These are phyloP conservation scores for Leucozona laternaria DNA, from an alignment of 2,888 invertebrate species.

Conservation along the genomic window DNA sequence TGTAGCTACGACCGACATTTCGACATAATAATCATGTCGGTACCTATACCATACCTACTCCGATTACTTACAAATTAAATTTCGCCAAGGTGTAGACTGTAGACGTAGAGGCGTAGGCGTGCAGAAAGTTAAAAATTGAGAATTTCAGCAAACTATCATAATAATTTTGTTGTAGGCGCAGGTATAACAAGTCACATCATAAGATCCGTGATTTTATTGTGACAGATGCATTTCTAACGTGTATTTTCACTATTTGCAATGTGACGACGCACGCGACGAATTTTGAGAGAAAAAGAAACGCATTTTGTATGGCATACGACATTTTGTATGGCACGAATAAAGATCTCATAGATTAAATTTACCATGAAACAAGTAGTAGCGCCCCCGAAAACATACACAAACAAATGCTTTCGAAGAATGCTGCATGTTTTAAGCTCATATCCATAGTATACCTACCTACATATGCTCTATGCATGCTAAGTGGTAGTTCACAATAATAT, in stretches of 20 bases:
- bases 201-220: slow-evolving; percentile 6
- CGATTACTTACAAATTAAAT: slow-evolving; percentile 1
- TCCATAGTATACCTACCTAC: too few relatives aligned
- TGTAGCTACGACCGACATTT: too few relatives aligned
- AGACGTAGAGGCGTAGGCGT: neutral
- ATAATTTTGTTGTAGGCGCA: neutral
- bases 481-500: slow-evolving; percentile 36
- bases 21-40: too few relatives aligned
- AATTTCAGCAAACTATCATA: neutral
- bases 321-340: slow-evolving; percentile 18
- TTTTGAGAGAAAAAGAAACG: neutral
- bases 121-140: slow-evolving; percentile 1
- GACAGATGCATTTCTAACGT: slow-evolving; percentile 12
- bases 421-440: slow-evolving; percentile 32
- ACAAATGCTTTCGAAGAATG: neutral
- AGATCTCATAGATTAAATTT: slow-evolving; percentile 22
- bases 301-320: neutral
- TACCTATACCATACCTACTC: too few relatives aligned
- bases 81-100: slow-evolving; percentile 9
- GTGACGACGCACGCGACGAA: neutral
- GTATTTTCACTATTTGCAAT: too few relatives aligned
- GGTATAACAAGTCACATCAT: neutral
- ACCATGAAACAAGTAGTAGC: slow-evolving; percentile 6
- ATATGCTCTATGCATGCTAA: slow-evolving; percentile 42
- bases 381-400: slow-evolving; percentile 11